Percentiles rank a stretch among this genome's conserved stretches.
These are phyloP conservation scores for Eilema caniola DNA, from an alignment of 2,888 invertebrate genomes.

Conservation along the genomic window DNA sequence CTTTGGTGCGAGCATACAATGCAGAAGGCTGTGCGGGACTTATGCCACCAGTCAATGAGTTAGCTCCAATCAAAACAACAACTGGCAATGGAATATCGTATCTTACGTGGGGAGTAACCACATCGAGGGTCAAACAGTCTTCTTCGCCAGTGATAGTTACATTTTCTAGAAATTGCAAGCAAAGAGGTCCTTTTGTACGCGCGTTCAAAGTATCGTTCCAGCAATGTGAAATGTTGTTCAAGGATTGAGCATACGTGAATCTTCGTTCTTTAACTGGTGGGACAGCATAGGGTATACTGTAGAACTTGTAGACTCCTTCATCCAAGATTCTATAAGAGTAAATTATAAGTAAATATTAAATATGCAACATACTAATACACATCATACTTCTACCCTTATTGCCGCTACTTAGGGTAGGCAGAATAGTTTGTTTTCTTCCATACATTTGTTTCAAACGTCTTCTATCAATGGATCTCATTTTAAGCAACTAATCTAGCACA, in stretches of 20 bases:
- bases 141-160: constrained; percentile 90
- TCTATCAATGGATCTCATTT: too few species aligned
- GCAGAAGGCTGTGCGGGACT: constrained; percentile 92
- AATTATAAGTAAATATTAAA: background rate
- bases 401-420: too few species aligned
- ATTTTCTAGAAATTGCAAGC: constrained; percentile 90
- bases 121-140: constrained; percentile 94
- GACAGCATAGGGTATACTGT: constrained; percentile 93
- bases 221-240: constrained; percentile 90
- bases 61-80: constrained; percentile 93
- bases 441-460: too few species aligned
- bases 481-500: too few species aligned
- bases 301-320: constrained; percentile 93
- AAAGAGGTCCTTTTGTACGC: constrained; percentile 89
- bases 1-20: constrained; percentile 91
- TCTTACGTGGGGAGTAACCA: constrained; percentile 93
- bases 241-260: constrained; percentile 90
- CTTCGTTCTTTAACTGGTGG: constrained; percentile 90
- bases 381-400: background rate
- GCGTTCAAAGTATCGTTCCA: constrained; percentile 92
- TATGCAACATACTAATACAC: background rate
- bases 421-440: too few species aligned
- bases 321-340: constrained; percentile 87
- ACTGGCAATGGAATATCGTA: constrained; percentile 94
- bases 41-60: constrained; percentile 92